Base-by-base conservation (phyloP, 2,888 invertebrate species). In the Chaetogeoica ovagalla region DNA sequence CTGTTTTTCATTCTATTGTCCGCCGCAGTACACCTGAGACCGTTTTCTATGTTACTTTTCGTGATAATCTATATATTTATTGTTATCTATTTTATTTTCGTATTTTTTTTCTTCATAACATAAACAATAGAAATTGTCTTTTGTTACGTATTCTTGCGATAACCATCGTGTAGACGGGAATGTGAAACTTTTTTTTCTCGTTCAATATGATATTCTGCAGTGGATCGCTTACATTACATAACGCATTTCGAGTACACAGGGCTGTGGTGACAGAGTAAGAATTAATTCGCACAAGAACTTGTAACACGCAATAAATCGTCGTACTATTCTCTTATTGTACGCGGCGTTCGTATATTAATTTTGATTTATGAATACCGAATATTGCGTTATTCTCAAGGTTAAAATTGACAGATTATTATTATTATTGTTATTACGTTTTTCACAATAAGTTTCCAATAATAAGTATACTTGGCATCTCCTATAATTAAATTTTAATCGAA, bases 1-100 rank as follows among this genome's bases (percentile, higher is more conserved):
- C 74, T 65, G 65, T 75, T 65, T 66, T 75, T 65, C 23, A 65
- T 57, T 66, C 55, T 75, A 57, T 75, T 75, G 55, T 75, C 57
- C 74, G 39, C 57, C 74, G 57, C 65, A 66, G 43, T 65, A 75
- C 74, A 75, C 74, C 74, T 75, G 74, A 75, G 65, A 75, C 74
- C 74, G 2, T 66, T 75, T 75, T 65, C 74, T 39, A 65, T 37
- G 74, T 75, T 19, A 52, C 21, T 21, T 57, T 75, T 65, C 65
- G 57, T 21, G 57, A 75, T 17, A 57, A 39, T 63, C 65, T 74
- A 55, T 55, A 65, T 74, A 43, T 52, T 60, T 74, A 37, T 57
- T 39, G 19, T n/a, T 57, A 55, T 65, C 30, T 30, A 30, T 30
- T 30, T 30, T 30, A 30, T 30, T 30, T 30, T 30, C 30, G 30